Evolutionary conservation across 2,113 vertebrate species (phyloP), one percentile per base, ranked within the genome.

Genomic region (Engystomops pustulosus): DNA sequence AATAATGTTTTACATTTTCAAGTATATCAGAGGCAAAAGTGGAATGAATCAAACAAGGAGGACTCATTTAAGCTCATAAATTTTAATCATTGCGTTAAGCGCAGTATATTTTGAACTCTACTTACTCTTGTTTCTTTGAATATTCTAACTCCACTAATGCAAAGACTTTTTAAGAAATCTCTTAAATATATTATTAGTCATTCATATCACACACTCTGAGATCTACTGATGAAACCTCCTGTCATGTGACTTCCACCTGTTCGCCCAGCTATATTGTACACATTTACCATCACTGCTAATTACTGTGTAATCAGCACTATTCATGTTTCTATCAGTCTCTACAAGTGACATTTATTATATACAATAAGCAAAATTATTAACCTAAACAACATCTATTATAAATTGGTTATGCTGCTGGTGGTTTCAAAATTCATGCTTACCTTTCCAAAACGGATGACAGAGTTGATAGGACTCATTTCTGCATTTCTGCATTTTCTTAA

Each of bases 211-310:
- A 49, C 88, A 90, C 89, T 86, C 88, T 81, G 60, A 65, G 85
- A 89, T 91, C 89, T 88, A 85, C 83, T 85, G 83, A 85, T 85
- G 83, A 85, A 85, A 85, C 74, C 74, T 69, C 74, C 83, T 23
- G 75, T 85, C 83, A 85, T 67, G 51, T 85, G 83, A 85, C 83
- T 79, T 79, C 92, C 92, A 88, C 92, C 92, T 90, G 90, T 89
- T 86, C 90, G 88, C 90, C 93, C 92, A 92, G 92, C 93, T 93
- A 93, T 92, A 91, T 88, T 88, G 91, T 90, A 90, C 89, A 88
- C 93, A 90, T 90, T 94, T 91, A 93, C 85, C 90, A 94, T 93
- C 93, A 92, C 89, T 83, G 88, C 91, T 93, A 93, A 92, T 94
- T 93, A 93, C 92, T 89, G 88, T 90, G 93, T 92, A 93, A 91